These are phyloP conservation scores for Mylabris phalerata DNA, from an alignment of 1,140 invertebrate species.

Conservation along the genomic window DNA sequence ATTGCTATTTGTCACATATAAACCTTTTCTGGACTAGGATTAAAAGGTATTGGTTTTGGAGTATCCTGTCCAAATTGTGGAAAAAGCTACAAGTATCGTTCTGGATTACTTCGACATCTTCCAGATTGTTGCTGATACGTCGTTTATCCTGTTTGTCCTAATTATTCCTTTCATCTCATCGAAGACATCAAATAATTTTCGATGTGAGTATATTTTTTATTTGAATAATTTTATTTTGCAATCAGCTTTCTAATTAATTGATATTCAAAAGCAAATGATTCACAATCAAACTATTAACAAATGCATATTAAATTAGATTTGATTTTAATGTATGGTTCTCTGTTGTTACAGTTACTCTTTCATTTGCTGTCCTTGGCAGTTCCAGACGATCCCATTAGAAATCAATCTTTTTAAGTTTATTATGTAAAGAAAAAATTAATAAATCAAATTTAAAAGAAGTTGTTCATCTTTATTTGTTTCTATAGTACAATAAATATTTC, in stretches of 20 bases:
- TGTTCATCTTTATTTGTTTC: conserved; percentile 1
- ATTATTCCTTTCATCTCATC: background rate
- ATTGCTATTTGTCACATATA: too few species aligned
- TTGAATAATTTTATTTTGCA: too few species aligned
- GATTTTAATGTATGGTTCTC: background rate
- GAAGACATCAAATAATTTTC: too few species aligned
- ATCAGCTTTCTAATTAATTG: too few species aligned
- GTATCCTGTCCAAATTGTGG: conserved; percentile 11
- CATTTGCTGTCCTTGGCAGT: background rate
- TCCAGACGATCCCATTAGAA: background rate
- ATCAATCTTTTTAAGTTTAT: background rate
- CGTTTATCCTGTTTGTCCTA: background rate
- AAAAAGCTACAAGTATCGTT: conserved; percentile 15
- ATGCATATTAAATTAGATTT: too few species aligned
- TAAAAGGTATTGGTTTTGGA: background rate
- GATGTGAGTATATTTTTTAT: too few species aligned
- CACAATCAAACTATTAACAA: too few species aligned
- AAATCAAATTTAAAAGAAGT: conserved; percentile 4
- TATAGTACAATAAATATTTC: too few species aligned
- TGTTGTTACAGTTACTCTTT: conserved; percentile 11
- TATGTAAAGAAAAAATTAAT: background rate
- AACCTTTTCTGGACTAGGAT: too few species aligned
- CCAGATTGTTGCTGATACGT: conserved; percentile 9
- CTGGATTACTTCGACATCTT: conserved; percentile 16
- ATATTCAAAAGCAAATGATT: too few species aligned